phyloP scores from a whole-genome alignment of 1,140 invertebrate species.

The Andricus grossulariae region DNA sequence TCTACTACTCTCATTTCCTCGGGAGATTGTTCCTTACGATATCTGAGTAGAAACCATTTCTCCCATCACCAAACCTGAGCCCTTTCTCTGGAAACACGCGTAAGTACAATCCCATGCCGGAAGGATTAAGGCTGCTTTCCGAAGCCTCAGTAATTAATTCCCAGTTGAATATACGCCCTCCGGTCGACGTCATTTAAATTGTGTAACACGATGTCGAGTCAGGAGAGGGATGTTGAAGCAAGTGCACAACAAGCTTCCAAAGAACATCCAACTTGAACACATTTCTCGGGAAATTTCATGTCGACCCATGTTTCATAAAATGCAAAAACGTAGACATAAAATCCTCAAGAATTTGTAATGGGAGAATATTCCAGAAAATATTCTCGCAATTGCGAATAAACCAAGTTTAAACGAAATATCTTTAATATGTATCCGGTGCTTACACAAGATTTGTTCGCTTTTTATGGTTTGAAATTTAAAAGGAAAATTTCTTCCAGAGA shows the following conservation, averaged over 20 bases:
- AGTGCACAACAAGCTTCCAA: conserved; percentile 34
- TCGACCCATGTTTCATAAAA: conserved; percentile 37
- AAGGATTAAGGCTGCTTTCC: conserved; percentile 28
- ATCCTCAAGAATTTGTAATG: too few species aligned
- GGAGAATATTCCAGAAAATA: not conserved
- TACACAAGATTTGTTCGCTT: too few species aligned
- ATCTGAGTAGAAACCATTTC: conserved; percentile 20
- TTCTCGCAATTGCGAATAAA: not conserved
- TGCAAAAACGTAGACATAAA: conserved; percentile 7
- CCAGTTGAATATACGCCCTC: conserved; percentile 35
- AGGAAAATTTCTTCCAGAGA: too few species aligned
- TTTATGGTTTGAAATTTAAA: too few species aligned
- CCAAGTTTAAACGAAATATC: not conserved
- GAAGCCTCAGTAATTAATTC: conserved; percentile 43
- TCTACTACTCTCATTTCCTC: conserved; percentile 16
- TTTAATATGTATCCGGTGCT: too few species aligned
- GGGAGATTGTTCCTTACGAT: conserved; percentile 21
- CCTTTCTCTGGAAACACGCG: conserved; percentile 7
- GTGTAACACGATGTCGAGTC: conserved; percentile 40
- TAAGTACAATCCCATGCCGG: conserved; percentile 21
- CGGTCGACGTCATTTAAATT: conserved; percentile 43
- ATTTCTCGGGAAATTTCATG: conserved; percentile 42
- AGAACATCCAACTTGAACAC: not conserved
- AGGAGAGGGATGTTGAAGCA: conserved; percentile 35
- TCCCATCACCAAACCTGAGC: not conserved